These are phyloP conservation scores for Augiades crinisus DNA, from an alignment of 2,888 invertebrate species.

Conservation along the genomic window DNA sequence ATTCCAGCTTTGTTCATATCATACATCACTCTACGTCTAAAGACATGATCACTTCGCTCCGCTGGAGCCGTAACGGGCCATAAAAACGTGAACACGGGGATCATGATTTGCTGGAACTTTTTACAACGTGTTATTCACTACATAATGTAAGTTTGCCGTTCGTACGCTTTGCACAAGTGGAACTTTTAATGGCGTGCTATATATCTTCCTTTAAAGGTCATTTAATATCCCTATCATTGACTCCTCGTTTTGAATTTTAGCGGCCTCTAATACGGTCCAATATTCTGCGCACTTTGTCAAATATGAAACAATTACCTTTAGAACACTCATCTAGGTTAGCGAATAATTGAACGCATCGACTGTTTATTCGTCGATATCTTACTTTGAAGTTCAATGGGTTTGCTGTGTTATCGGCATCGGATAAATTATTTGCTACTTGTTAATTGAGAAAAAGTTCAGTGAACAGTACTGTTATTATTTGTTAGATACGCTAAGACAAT, in stretches of 20 bases:
- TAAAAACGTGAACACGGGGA: conserved; percentile 27
- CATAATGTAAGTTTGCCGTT: conserved; percentile 9
- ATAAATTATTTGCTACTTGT: no score
- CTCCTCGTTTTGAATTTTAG: conserved; percentile 7
- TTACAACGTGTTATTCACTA: conserved; percentile 11
- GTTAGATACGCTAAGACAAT: no score
- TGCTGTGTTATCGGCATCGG: conserved; percentile 1
- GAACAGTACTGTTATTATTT: no score
- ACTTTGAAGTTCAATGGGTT: conserved; percentile 1
- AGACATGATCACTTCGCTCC: not conserved
- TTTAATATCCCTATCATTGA: not conserved
- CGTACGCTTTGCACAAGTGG: not conserved
- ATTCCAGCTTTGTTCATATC: not conserved
- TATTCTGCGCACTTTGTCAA: not conserved
- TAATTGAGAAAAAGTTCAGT: no score
- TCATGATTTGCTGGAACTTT: conserved; percentile 14
- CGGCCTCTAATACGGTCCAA: not conserved
- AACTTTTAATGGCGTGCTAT: conserved; percentile 21
- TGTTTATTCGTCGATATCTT: conserved; percentile 24
- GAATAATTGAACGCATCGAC: conserved; percentile 14
- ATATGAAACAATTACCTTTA: conserved; percentile 5
- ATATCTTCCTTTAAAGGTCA: conserved; percentile 16
- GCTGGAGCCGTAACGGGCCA: not conserved
- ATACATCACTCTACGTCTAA: not conserved
- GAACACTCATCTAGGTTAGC: conserved; percentile 7